phyloP scores from a whole-genome alignment of 2,113 vertebrate genomes.

The Halcyon malimbica region DNA sequence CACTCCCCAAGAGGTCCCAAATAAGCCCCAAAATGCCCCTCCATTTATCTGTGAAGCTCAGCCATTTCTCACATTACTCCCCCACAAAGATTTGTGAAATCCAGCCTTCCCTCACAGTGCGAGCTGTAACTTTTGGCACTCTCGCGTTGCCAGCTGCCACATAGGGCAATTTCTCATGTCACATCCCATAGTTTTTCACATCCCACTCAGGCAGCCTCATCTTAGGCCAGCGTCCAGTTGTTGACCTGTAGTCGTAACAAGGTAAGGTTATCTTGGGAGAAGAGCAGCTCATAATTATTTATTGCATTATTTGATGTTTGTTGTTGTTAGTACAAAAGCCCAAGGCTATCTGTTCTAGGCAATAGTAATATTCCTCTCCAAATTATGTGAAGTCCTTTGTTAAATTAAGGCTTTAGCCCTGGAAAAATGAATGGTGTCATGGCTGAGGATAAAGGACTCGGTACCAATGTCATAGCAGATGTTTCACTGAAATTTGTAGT shows the following conservation, averaged over 20 bases:
- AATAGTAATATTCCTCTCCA: neutral
- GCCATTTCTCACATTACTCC: neutral
- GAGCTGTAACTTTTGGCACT: neutral
- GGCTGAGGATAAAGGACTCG: neutral
- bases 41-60: neutral
- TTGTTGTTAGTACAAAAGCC: neutral
- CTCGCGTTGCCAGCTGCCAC: neutral
- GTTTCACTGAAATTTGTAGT: neutral
- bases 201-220: neutral
- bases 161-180: neutral
- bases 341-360: neutral
- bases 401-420: neutral
- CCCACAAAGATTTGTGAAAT: neutral
- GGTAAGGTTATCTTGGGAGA: neutral
- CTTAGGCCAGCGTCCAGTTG: rapidly evolving
- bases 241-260: neutral
- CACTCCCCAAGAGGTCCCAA: neutral
- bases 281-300: neutral
- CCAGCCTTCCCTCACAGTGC: neutral
- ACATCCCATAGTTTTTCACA: neutral
- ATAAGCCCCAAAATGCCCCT: neutral
- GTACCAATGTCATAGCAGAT: neutral
- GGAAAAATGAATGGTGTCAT: neutral
- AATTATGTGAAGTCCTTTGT: neutral
- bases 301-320: neutral